Conservation (phyloP, 1,140 invertebrate genomes). For the Trichonephila clavipes region DNA sequence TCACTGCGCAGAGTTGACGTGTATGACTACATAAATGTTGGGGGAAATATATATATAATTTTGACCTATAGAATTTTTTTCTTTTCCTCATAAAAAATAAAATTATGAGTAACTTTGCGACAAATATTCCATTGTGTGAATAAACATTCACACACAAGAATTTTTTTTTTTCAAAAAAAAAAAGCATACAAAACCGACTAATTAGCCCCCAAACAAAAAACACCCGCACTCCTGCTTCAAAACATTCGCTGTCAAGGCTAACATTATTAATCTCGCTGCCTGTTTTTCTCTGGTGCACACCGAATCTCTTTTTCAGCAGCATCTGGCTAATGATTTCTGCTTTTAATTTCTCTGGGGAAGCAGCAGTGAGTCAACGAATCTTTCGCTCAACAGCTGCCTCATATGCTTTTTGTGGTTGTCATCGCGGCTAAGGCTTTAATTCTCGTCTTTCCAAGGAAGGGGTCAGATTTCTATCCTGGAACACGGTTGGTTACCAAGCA, state of each 20-base stretch:
- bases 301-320: background rate
- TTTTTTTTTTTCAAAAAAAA: background rate
- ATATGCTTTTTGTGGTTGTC: background rate
- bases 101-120: too few relatives aligned
- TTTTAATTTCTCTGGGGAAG: slow-evolving; percentile 24
- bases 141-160: background rate
- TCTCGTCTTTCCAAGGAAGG: background rate
- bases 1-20: too few relatives aligned
- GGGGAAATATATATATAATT: too few relatives aligned
- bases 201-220: background rate
- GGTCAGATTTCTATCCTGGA: background rate
- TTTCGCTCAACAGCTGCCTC: background rate
- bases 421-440: background rate
- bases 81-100: too few relatives aligned
- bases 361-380: background rate
- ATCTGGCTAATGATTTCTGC: background rate
- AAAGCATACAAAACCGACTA: background rate
- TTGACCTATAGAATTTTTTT: too few relatives aligned
- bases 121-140: too few relatives aligned
- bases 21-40: too few relatives aligned
- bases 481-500: background rate
- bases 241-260: background rate
- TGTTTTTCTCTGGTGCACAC: background rate
- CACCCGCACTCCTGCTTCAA: background rate
- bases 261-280: background rate